Evolutionary conservation across 2,113 vertebrate species (phyloP), one percentile per base, ranked within the genome.

Genomic region (Gallinago paraguaiae): DNA sequence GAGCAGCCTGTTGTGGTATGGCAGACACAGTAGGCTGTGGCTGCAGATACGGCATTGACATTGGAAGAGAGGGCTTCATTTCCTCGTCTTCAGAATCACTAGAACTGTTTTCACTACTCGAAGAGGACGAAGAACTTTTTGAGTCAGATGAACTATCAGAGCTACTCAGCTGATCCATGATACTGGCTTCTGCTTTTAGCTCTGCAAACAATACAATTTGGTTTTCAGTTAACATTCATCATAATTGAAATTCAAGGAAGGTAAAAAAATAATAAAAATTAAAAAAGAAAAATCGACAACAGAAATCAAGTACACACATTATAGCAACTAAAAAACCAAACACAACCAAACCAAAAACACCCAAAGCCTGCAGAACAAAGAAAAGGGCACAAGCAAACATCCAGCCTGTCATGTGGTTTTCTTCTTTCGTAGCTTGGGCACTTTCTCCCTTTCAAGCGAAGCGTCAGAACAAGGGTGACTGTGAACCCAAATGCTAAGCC

Each of bases 91-190:
- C 99, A 4, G 98, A 98, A 78, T 99, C 99, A 97, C 98, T 98
- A 82, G 99, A 99, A 98, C 99, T 99, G 94, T 98, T 98, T 12
- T 98, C 98, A 88, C 97, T 98, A 37, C 98, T 99, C 89, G 97
- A 99, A 86, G 99, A 99, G 63, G 99, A 99, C 0, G 99, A 99
- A 53, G 99, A 99, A 98, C 98, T 99, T 97, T 99, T 98, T 46
- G 99, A 99, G 93, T 98, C 98, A 9, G 99, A 99, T 28, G 99
- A 99, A 97, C 99, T 99, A 95, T 98, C 98, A 17, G 99, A 98
- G 78, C 98, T 99, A 97, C 99, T 99, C 98, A 99, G 98, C 98
- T 99, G 99, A 95, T 99, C 99, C 98, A 99, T 99, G 85, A 98
- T 97, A 67, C 98, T 98, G 2, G 98, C 99, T 98, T 99, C 99